Conservation (phyloP, 2,113 vertebrate genomes). For the Notarius quadriscutis region DNA sequence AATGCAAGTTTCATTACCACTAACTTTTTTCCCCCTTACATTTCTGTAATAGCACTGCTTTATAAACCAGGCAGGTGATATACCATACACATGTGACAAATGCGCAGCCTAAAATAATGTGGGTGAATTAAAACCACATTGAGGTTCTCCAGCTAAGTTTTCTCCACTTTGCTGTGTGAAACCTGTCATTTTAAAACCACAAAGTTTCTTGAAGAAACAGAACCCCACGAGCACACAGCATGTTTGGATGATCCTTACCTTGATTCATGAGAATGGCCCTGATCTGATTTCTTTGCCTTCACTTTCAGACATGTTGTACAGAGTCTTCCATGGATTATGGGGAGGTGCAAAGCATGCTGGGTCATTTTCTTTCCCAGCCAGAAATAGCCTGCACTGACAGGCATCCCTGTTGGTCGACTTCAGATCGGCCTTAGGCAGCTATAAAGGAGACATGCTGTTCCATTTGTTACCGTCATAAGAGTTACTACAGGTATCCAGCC, state of each 20-base stretch:
- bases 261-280: not conserved
- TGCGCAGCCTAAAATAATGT: not conserved
- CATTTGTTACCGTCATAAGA: not conserved
- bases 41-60: not conserved
- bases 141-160: conserved; percentile 8
- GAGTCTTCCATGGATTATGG: not conserved
- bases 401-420: conserved; percentile 8
- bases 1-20: not conserved
- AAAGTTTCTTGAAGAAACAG: conserved; percentile 13
- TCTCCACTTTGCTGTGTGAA: conserved; percentile 21
- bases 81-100: not conserved
- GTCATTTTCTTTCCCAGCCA: conserved; percentile 25
- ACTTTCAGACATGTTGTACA: conserved; percentile 17
- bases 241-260: conserved; percentile 2
- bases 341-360: conserved; percentile 19
- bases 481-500: not conserved
- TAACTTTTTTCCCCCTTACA: not conserved
- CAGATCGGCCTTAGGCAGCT: not conserved
- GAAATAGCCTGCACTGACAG: conserved; percentile 19
- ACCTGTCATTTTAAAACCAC: not conserved
- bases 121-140: not conserved
- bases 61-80: not conserved
- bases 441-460: not conserved
- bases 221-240: conserved; percentile 4
- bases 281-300: conserved; percentile 39